Percentiles rank a stretch among this genome's conserved stretches.
These are phyloP conservation scores for Hassar affinis DNA, from an alignment of 2,113 vertebrate species.

Conservation along the genomic window DNA sequence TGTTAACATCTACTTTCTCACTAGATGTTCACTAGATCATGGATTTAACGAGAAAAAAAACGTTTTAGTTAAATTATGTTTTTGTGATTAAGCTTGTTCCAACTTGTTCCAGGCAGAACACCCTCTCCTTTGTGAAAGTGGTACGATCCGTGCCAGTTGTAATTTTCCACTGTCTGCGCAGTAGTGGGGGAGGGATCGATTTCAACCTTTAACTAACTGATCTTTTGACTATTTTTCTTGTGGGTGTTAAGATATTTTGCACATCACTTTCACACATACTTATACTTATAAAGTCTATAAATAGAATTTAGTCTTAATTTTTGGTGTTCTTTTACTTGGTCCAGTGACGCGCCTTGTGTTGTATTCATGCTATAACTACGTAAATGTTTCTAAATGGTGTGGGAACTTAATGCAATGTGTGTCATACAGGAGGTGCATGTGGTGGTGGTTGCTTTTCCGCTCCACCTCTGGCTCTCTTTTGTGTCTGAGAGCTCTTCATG, in stretches of 20 bases:
- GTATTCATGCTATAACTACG: background rate
- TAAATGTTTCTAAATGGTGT: slow-evolving; percentile 11
- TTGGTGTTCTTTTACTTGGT: no score
- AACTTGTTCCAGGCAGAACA: slow-evolving; percentile 23
- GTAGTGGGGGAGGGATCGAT: slow-evolving; percentile 27
- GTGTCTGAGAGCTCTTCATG: slow-evolving; percentile 9
- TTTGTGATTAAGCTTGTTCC: background rate
- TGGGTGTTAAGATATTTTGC: background rate
- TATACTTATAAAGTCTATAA: no score
- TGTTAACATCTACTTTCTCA: no score
- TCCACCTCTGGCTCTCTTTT: slow-evolving; percentile 21
- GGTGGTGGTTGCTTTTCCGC: background rate
- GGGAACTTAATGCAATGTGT: slow-evolving; percentile 30
- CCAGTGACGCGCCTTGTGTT: background rate
- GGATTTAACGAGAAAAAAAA: background rate
- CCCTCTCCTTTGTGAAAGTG: slow-evolving; percentile 29
- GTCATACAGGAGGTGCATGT: slow-evolving; percentile 30
- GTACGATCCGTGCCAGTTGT: slow-evolving; percentile 44
- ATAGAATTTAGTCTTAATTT: background rate
- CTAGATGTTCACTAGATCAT: background rate
- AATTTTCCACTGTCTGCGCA: slow-evolving; percentile 43
- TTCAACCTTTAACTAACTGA: background rate
- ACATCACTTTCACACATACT: no score
- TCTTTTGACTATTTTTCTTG: background rate
- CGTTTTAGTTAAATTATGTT: no score